A percentile compares a stretch with the other conserved stretches of the same genome.
Evolutionary conservation across 53 echinoderm and acorn worm species (phyloP).

Genomic region (Arbacia lixula): DNA sequence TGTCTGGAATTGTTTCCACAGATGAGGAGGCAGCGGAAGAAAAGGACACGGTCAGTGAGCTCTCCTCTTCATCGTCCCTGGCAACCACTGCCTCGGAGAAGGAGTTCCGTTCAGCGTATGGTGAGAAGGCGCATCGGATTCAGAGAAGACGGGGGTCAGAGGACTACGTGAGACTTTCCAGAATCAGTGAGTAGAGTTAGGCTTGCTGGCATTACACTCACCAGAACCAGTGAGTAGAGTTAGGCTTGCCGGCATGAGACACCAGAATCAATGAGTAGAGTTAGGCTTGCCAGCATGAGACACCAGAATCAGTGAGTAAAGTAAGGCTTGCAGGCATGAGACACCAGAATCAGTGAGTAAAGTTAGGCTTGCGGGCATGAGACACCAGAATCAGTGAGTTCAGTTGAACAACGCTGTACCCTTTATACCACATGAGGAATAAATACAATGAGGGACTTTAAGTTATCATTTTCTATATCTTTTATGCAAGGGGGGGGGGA

Average conservation of each 20-base stretch:
- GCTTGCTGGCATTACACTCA: slow-evolving; percentile 77
- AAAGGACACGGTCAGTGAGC: slow-evolving; percentile 22
- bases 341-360: slow-evolving; percentile 72
- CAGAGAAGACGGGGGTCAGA: slow-evolving; percentile 74
- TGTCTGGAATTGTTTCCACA: background rate
- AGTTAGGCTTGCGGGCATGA: too few relatives aligned
- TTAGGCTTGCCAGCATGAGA: too few relatives aligned
- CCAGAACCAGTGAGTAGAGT: slow-evolving; percentile 71
- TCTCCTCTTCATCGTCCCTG: slow-evolving; percentile 58
- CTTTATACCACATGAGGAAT: too few relatives aligned
- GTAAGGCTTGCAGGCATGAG: too few relatives aligned
- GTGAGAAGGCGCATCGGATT: slow-evolving; percentile 67
- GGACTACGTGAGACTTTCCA: slow-evolving; percentile 84
- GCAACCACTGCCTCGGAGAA: slow-evolving; percentile 88
- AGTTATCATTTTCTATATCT: too few relatives aligned
- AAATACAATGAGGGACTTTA: too few relatives aligned
- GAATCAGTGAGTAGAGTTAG: slow-evolving; percentile 71
- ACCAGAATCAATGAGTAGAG: slow-evolving; percentile 73
- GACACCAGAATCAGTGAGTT: slow-evolving; percentile 73
- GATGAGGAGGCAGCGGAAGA: slow-evolving; percentile 10
- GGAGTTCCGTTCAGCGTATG: slow-evolving; percentile 76
- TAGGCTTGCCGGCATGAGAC: too few relatives aligned
- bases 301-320: too few relatives aligned
- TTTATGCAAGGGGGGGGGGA: too few relatives aligned
- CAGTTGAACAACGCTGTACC: too few relatives aligned